These are phyloP conservation scores for Proteles cristata DNA, from an alignment of 2,113 vertebrate species.

Conservation along the genomic window DNA sequence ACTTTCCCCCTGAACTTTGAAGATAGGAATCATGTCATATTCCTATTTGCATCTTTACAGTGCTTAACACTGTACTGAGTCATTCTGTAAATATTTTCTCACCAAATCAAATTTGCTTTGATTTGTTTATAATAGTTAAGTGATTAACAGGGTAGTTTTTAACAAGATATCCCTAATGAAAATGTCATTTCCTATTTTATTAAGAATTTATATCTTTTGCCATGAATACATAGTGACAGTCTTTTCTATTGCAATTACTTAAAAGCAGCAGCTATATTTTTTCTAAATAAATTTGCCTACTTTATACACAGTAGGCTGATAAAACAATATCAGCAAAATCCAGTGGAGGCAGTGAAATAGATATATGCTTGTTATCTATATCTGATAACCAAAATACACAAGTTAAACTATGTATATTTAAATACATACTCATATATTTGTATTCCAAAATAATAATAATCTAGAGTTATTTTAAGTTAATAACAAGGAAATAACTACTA, in stretches of 20 bases:
- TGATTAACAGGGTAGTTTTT: background rate
- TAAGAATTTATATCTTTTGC: slow-evolving; percentile 11
- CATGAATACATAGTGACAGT: background rate
- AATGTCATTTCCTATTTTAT: slow-evolving; percentile 36
- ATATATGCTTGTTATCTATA: background rate
- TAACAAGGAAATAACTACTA: slow-evolving; percentile 12
- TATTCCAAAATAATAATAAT: slow-evolving; percentile 21
- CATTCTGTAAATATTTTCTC: background rate
- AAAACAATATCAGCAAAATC: background rate
- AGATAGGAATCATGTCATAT: background rate
- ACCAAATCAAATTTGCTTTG: slow-evolving; percentile 10
- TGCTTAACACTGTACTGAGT: background rate
- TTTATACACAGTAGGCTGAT: slow-evolving; percentile 29
- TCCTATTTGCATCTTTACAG: background rate
- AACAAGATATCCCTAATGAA: slow-evolving; percentile 24
- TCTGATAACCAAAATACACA: slow-evolving; percentile 20
- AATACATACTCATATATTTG: background rate
- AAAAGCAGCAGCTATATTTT: background rate
- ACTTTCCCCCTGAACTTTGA: background rate
- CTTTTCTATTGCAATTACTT: background rate
- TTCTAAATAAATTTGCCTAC: background rate
- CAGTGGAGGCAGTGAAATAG: background rate
- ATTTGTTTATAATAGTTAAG: background rate
- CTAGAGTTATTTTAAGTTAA: slow-evolving; percentile 12
- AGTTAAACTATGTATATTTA: slow-evolving; percentile 33